Base-by-base conservation (phyloP, 2,888 invertebrate species). In the Rhimphoctona megacephalus region DNA sequence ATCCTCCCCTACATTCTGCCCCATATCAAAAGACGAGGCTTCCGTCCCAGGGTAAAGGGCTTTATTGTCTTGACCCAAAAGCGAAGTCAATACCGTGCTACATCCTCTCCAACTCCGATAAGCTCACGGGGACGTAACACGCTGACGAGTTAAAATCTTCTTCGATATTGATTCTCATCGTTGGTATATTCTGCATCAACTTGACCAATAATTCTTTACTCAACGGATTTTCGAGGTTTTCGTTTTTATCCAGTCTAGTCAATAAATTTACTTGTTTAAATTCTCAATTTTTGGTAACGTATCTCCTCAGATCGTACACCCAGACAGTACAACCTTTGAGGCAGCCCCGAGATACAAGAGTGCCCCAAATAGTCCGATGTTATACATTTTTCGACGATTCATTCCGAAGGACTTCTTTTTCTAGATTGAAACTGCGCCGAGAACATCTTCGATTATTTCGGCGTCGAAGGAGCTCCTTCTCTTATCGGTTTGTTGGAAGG, bases 291-390 rank as follows among this genome's bases (percentile, higher is more conserved):
- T 66, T 14, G 17, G 43, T 22, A n/a, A 85, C 57, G 57, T 81
- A 54, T 39, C 49, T 43, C 54, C 43, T 49, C 19, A 85, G 39
- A 77, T 64, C 77, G 46, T 81, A 66, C 19, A 85, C 36, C 85
- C 85, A 85, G 19, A 11, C 19, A 19, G 54, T 66, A 22, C 66
- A 73, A 36, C 46, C 19, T 30, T 46, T n/a, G 7, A 14, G 17
- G 19, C 22, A 14, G 46, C 9, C 19, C 30, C 43, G 72, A 49
- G 8, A 52, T 2, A 49, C 49, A 72, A 52, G 3, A 49, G 52
- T 33, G 8, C 49, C 17, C 49, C 19, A n/a, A n/a, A n/a, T 49
- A n/a, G 14, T n/a, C 7, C 22, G 39, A 7, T 14, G 8, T 9
- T 22, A 0, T 8, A 39, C 39, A 67, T 67, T 67, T n/a, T 39